Conservation (phyloP, 1,140 invertebrate genomes). For the Bombus vancouverensis region DNA sequence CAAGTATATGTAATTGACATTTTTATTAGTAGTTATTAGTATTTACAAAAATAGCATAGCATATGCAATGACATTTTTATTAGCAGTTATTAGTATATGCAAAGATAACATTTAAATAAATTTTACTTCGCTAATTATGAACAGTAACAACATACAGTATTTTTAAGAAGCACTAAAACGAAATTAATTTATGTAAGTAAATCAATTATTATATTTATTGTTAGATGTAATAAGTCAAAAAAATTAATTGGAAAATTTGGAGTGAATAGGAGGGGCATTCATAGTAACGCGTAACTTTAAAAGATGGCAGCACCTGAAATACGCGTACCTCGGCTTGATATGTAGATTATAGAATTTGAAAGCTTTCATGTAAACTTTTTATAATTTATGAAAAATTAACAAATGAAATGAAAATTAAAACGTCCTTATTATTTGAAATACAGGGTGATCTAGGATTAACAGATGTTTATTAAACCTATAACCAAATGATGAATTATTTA, state of each 20-base stretch:
- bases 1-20: no score
- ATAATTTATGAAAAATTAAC: slow-evolving; percentile 46
- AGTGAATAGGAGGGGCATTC: neutral
- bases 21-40: no score
- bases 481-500: slow-evolving; percentile 75
- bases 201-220: neutral
- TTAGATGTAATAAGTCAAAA: neutral
- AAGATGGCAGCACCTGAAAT: slow-evolving; percentile 59
- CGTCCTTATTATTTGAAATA: slow-evolving; percentile 6
- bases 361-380: slow-evolving; percentile 32
- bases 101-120: no score
- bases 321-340: slow-evolving; percentile 60
- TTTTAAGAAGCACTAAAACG: no score
- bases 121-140: neutral
- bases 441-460: slow-evolving; percentile 26
- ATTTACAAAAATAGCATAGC: no score
- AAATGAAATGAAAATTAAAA: slow-evolving; percentile 63
- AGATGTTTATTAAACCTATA: slow-evolving; percentile 44
- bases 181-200: neutral
- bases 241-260: neutral
- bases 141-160: neutral
- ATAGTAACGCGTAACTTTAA: slow-evolving; percentile 50
- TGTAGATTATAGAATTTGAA: slow-evolving; percentile 57
- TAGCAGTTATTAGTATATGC: no score
- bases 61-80: no score